phyloP scores from a whole-genome alignment of 2,113 vertebrate genomes.

The Taurulus bubalis region DNA sequence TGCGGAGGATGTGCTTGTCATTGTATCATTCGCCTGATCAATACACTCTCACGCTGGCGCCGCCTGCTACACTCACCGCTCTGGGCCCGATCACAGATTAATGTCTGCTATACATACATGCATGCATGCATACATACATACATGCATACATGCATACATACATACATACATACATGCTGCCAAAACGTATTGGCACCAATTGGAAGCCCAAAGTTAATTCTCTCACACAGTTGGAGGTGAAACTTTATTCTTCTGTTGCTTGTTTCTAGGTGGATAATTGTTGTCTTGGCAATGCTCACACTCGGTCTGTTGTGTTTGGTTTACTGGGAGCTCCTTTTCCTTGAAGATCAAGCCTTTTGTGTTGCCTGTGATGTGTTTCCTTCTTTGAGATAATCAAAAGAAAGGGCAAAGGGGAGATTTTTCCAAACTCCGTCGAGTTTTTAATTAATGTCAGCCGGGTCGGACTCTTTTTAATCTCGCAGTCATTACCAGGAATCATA shows the following conservation, averaged over 20 bases:
- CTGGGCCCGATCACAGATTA: no score
- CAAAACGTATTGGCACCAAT: no score
- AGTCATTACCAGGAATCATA: neutral
- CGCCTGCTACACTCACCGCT: no score
- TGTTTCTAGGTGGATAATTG: neutral
- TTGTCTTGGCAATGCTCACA: neutral
- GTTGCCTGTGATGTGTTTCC: constrained; percentile 4
- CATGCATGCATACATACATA: no score
- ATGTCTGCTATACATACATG: no score
- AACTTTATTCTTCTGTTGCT: neutral
- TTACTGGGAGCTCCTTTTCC: neutral
- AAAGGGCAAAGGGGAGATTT: neutral
- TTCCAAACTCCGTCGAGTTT: constrained; percentile 1
- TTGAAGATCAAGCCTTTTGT: neutral
- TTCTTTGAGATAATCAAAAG: constrained; percentile 4
- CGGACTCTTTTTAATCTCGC: neutral
- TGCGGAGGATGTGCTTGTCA: neutral
- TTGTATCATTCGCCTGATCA: neutral
- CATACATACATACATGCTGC: no score
- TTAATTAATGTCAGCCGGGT: constrained; percentile 32
- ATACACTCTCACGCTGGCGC: no score
- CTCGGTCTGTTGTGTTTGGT: constrained; percentile 18
- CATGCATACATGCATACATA: no score
- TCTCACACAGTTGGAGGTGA: neutral
- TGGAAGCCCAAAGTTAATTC: neutral